phyloP scores from a whole-genome alignment of 1,140 invertebrate species.

The Acromyrmex heyeri region DNA sequence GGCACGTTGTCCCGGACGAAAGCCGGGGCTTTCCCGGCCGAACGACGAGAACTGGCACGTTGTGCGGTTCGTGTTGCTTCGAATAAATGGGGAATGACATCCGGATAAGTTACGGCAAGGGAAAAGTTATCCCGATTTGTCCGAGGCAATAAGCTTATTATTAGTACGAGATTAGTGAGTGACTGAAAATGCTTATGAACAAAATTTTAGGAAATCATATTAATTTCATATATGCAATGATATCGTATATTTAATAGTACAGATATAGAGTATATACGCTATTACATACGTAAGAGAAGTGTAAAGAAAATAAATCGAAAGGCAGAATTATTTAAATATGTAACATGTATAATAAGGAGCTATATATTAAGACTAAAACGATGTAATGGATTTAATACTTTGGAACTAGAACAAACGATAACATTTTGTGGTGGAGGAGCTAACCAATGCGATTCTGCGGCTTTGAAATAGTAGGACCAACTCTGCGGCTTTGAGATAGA shows the following conservation, averaged over 20 bases:
- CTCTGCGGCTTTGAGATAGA: slow-evolving; percentile 41
- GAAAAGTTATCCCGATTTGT: slow-evolving; percentile 42
- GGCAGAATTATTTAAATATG: neutral
- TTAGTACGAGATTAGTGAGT: neutral
- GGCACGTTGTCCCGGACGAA: slow-evolving; percentile 45
- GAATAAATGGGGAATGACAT: slow-evolving; percentile 60
- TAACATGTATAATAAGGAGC: neutral
- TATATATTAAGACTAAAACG: slow-evolving; percentile 13
- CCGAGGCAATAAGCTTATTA: slow-evolving; percentile 20
- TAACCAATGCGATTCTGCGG: slow-evolving; percentile 55
- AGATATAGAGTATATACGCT: neutral
- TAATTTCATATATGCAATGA: neutral
- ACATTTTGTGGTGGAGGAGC: slow-evolving; percentile 37
- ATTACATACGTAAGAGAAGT: neutral
- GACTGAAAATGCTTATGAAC: neutral
- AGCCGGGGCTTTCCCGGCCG: slow-evolving; percentile 52
- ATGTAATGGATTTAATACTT: slow-evolving; percentile 54
- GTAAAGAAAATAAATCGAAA: neutral
- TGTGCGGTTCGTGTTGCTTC: slow-evolving; percentile 47
- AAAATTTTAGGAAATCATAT: slow-evolving; percentile 12
- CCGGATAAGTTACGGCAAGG: slow-evolving; percentile 37
- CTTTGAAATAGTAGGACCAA: slow-evolving; percentile 45
- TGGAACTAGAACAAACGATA: slow-evolving; percentile 42
- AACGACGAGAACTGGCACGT: slow-evolving; percentile 47
- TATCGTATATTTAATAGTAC: neutral